Conservation (phyloP, 2,113 vertebrate genomes). For the Micronycteris hirsuta region DNA sequence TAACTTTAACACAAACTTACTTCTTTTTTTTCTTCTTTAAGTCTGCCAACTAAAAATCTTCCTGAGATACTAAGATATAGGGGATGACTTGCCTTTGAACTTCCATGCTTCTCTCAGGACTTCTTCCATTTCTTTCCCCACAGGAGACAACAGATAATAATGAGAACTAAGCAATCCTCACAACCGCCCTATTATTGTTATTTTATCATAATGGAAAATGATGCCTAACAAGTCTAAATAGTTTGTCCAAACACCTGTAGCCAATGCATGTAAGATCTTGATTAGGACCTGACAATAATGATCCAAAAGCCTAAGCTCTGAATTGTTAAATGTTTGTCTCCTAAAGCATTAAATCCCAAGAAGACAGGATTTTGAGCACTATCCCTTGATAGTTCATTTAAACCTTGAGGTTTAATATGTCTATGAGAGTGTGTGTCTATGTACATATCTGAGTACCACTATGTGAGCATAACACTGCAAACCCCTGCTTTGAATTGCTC, state of each 20-base stretch:
- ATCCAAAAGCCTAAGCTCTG: background rate
- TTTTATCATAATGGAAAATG: background rate
- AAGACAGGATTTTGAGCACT: background rate
- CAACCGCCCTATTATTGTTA: background rate
- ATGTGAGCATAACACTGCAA: background rate
- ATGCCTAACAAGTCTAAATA: background rate
- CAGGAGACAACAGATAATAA: background rate
- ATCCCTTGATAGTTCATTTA: background rate
- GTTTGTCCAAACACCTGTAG: background rate
- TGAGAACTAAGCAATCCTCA: background rate
- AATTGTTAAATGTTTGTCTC: background rate
- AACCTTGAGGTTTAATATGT: background rate
- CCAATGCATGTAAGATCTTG: background rate
- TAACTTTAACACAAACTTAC: background rate
- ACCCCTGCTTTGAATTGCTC: background rate
- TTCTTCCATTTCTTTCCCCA: background rate
- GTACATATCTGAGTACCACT: background rate
- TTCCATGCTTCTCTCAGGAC: background rate
- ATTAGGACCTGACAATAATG: background rate
- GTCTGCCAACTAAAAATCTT: background rate
- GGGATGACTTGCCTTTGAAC: background rate
- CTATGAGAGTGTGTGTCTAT: background rate
- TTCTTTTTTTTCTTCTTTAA: background rate
- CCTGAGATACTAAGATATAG: background rate
- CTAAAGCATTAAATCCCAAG: background rate